Conservation (phyloP, 2,888 invertebrate genomes). For the Phengaris alcon region DNA sequence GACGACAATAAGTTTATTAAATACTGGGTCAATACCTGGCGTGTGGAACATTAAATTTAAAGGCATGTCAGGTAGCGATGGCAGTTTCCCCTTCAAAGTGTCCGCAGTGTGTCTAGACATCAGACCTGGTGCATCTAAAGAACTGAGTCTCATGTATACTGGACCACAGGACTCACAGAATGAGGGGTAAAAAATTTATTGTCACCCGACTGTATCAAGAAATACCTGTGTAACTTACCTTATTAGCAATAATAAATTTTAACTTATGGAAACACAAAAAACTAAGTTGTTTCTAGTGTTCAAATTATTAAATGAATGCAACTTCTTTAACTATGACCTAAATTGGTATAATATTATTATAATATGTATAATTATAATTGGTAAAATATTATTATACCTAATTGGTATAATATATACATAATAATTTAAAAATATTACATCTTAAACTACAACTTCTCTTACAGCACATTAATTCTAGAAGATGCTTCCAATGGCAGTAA, state of each 20-base stretch:
- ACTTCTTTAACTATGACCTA: too few relatives aligned
- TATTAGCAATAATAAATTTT: too few relatives aligned
- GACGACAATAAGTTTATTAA: constrained; percentile 50
- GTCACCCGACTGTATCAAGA: neutral
- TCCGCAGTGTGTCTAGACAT: constrained; percentile 55
- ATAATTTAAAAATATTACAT: neutral
- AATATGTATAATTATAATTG: too few relatives aligned
- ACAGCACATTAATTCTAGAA: constrained; percentile 61
- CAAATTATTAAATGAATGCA: too few relatives aligned
- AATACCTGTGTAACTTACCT: too few relatives aligned
- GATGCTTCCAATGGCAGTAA: constrained; percentile 51
- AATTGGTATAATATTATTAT: too few relatives aligned
- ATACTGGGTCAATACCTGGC: constrained; percentile 58
- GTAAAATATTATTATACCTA: too few relatives aligned
- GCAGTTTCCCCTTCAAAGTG: constrained; percentile 52
- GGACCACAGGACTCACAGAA: constrained; percentile 51
- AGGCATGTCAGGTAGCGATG: constrained; percentile 41
- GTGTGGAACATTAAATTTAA: constrained; percentile 56
- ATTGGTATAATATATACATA: too few relatives aligned
- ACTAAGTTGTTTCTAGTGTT: too few relatives aligned
- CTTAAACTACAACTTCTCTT: constrained; percentile 35
- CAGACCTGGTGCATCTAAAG: constrained; percentile 47
- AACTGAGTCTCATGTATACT: constrained; percentile 51
- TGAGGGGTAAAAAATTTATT: constrained; percentile 53
- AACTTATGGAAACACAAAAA: too few relatives aligned